Base-by-base conservation (phyloP, 2,888 invertebrate genomes). In the Miltochrista miniata region DNA sequence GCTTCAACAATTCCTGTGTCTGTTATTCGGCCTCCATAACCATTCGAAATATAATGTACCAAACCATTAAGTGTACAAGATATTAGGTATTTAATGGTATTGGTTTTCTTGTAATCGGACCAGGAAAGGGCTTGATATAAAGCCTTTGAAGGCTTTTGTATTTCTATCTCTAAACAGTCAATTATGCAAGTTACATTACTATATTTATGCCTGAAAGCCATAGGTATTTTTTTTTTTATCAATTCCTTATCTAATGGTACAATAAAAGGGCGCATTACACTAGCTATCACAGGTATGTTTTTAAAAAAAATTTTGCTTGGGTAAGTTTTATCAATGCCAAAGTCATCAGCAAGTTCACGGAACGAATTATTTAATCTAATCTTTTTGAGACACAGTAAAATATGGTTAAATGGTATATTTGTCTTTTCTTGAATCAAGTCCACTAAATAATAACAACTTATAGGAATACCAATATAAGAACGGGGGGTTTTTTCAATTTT, bases 121-220 rank as follows among this genome's bases (percentile, higher is more conserved):
- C 80, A 83, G 0, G 78, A 59, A 0, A 78, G 33, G 30, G 76
- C 38, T 60, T 79, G 79, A 42, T 75, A 31, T 0, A 79, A 5
- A 1, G 76, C 57, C 43, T 75, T 69, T 9, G 62, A 59, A n/a
- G 80, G 79, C 54, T 77, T 82, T 61, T 82, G 69, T 18, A 82
- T 55, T 42, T 79, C 70, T 30, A 79, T 79, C 48, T 82, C 79
- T 12, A 81, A 54, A 31, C 79, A 83, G 43, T 82, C 79, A 33
- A 79, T 77, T 1, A 83, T 79, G 33, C 70, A 72, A 45, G 40
- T 65, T 0, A 74, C 68, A 10, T 73, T 59, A n/a, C 61, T 0
- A 53, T 64, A 71, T 42, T 62, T 70, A 46, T 68, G 64, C n/a
- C 67, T 68, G 48, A 72, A 72, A n/a, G 68, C 59, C 48, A 67